Conservation (phyloP, 64 coral and sea anemone species). For the Montipora capricornis region DNA sequence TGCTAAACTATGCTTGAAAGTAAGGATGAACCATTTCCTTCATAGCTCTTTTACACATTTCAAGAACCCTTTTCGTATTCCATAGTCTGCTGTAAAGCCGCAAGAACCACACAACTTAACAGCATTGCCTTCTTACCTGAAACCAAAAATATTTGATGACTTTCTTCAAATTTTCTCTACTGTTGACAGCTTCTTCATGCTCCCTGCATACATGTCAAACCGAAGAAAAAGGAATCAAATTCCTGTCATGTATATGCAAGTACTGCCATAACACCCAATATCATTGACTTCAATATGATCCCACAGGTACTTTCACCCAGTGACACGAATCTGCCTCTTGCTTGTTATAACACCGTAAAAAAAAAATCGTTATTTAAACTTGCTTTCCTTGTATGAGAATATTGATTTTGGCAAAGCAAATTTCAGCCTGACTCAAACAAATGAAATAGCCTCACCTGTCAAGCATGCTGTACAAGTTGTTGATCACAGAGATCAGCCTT, state of each 20-base stretch:
- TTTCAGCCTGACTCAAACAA: not conserved
- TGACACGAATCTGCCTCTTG: too few species aligned
- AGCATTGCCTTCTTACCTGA: not conserved
- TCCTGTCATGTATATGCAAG: not conserved
- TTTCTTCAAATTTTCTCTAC: constrained; percentile 10
- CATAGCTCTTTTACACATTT: too few species aligned
- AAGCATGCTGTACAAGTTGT: constrained; percentile 35
- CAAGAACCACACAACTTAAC: too few species aligned
- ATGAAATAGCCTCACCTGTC: not conserved
- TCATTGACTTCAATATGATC: not conserved
- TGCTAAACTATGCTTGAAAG: too few species aligned
- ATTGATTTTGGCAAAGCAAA: not conserved
- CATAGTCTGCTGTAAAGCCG: not conserved
- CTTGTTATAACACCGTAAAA: too few species aligned
- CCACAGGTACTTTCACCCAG: too few species aligned
- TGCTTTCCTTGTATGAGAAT: too few species aligned
- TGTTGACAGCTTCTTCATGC: constrained; percentile 29
- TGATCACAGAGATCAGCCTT: constrained; percentile 58
- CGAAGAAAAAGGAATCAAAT: too few species aligned
- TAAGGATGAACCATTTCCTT: too few species aligned
- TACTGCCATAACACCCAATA: not conserved
- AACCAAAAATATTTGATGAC: constrained; percentile 30
- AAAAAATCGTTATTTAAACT: too few species aligned
- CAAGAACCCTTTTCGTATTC: not conserved
- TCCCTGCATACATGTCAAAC: not conserved